Conservation (phyloP, 2,888 invertebrate genomes). For the Caenorhabditis uteleia region DNA sequence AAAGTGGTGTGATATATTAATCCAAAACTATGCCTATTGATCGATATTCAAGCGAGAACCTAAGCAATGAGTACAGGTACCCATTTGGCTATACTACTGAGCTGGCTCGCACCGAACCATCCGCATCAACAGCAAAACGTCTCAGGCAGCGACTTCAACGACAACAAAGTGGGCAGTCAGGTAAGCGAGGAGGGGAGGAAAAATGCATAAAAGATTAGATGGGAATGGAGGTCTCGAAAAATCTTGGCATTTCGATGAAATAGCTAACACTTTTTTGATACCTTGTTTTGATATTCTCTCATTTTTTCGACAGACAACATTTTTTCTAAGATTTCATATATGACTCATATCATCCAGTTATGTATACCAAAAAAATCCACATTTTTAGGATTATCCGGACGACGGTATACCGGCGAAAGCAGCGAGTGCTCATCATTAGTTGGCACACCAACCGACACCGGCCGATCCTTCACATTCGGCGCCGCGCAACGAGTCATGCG, state of each 20-base stretch:
- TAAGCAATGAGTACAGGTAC: slow-evolving; percentile 46
- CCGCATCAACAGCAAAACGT: slow-evolving; percentile 67
- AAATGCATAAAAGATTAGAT: no score
- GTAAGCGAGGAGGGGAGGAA: no score
- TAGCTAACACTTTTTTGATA: no score
- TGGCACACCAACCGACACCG: slow-evolving; percentile 69
- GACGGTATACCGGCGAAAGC: slow-evolving; percentile 66
- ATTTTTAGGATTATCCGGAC: slow-evolving; percentile 52
- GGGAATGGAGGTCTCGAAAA: no score
- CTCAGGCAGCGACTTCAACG: slow-evolving; percentile 65
- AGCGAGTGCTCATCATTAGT: slow-evolving; percentile 67
- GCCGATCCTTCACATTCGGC: slow-evolving; percentile 50
- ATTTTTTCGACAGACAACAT: no score
- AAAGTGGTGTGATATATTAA: no score
- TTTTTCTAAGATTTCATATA: no score
- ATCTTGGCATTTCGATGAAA: no score
- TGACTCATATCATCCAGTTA: no score
- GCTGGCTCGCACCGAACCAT: slow-evolving; percentile 62
- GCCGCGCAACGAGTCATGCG: slow-evolving; percentile 58
- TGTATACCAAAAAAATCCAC: no score
- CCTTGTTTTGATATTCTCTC: no score
- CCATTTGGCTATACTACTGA: slow-evolving; percentile 68
- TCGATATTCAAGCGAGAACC: background rate
- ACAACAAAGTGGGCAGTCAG: slow-evolving; percentile 66
- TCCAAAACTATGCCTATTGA: no score